Evolutionary conservation across 2,113 vertebrate species (phyloP).

Genomic region (Aythya baeri): DNA sequence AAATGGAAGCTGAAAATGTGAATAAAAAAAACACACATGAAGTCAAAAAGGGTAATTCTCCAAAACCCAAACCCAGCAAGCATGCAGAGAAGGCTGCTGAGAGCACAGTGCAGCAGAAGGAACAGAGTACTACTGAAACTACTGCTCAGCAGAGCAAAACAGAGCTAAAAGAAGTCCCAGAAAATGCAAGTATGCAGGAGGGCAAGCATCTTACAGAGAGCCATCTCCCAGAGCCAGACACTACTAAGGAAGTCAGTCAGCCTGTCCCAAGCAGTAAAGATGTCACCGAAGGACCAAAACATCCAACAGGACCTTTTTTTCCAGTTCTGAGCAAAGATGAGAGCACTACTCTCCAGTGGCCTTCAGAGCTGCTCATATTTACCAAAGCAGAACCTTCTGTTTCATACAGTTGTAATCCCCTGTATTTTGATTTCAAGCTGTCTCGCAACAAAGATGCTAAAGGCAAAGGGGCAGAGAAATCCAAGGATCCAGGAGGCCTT

Average conservation of each 20-base stretch:
- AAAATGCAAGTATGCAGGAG: conserved; percentile 49
- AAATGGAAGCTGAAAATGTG: conserved; percentile 78
- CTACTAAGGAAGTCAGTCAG: conserved; percentile 58
- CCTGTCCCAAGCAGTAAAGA: conserved; percentile 62
- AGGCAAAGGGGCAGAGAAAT: conserved; percentile 76
- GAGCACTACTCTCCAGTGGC: conserved; percentile 97
- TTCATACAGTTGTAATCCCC: conserved; percentile 97
- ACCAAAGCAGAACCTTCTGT: conserved; percentile 92
- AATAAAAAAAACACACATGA: conserved; percentile 61
- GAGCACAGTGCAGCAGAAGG: conserved; percentile 43
- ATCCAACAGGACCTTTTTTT: conserved; percentile 91
- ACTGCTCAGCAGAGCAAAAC: conserved; percentile 51
- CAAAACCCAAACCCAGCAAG: conserved; percentile 77
- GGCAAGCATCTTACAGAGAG: conserved; percentile 14
- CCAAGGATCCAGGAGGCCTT: conserved; percentile 47
- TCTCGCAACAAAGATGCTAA: conserved; percentile 90
- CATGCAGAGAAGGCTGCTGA: conserved; percentile 60
- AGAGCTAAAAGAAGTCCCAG: conserved; percentile 54
- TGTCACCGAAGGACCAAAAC: conserved; percentile 82
- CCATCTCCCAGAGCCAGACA: background rate
- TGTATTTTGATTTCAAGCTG: conserved; percentile 98
- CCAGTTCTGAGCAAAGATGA: conserved; percentile 96
- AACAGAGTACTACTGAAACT: conserved; percentile 57
- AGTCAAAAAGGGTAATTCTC: conserved; percentile 69
- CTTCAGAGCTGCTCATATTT: conserved; percentile 94